Evolutionary conservation across 2,888 invertebrate species (phyloP), one percentile per base, ranked within the genome.

Genomic region (Euphydryas editha): DNA sequence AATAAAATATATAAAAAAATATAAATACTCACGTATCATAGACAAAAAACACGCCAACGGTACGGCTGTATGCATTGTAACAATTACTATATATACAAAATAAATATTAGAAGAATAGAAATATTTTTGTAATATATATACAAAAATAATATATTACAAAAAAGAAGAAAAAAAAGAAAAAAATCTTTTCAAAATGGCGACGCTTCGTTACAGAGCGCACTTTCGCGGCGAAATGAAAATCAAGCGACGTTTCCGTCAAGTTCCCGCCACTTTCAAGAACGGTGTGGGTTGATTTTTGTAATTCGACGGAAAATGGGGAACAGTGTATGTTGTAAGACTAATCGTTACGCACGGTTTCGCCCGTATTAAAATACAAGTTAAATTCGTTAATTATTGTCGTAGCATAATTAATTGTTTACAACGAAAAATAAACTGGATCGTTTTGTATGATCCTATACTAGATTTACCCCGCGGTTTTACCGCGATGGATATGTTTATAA

Each of bases 31-130:
- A 92, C 91, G 84, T 80, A 92, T 90, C 4, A 90, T 69, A 0
- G 92, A 91, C 36, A 92, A 76, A 56, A 92, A 89, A 72, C 92
- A 92, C 3, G 89, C 90, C 1, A 92, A 67, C 0, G 91, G 90
- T 58, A 81, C 44, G 17, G 67, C 39, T 4, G 85, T 72, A 71
- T 87, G 85, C 90, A 91, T 72, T 24, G 78, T 46, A 55, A 59
- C 47, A 56, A 42, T 39, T 30, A 30, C n/a, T n/a, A n/a, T n/a
- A n/a, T n/a, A n/a, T n/a, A n/a, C n/a, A n/a, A n/a, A n/a, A n/a
- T n/a, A n/a, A n/a, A n/a, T n/a, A n/a, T n/a, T n/a, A n/a, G n/a
- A n/a, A n/a, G n/a, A n/a, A n/a, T n/a, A n/a, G n/a, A n/a, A n/a
- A n/a, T n/a, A n/a, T n/a, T n/a, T n/a, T n/a, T n/a, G n/a, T n/a